Conservation (phyloP, 2,797 vertebrate genomes). For the Zalophus californianus region DNA sequence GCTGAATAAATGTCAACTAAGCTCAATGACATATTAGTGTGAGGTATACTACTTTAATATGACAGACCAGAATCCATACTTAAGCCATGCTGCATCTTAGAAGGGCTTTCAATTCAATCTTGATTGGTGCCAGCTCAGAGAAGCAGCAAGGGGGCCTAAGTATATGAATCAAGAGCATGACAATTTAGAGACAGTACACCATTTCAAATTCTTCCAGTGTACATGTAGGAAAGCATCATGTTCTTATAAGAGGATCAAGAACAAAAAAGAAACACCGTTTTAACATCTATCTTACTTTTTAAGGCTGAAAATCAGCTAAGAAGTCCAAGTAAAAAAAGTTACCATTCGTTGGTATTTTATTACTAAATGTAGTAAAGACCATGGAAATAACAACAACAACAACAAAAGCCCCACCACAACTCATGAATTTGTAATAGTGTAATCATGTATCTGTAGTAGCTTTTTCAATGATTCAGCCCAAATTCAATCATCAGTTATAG, state of each 20-base stretch:
- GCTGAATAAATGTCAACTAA: not conserved
- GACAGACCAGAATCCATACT: not conserved
- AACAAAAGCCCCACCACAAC: not conserved
- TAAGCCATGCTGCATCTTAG: not conserved
- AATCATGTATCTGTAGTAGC: not conserved
- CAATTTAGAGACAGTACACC: not conserved
- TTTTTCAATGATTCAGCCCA: not conserved
- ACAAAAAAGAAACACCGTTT: not conserved
- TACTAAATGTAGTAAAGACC: not conserved
- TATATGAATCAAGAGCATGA: not conserved
- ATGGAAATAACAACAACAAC: not conserved
- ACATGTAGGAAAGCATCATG: not conserved
- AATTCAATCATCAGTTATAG: not conserved
- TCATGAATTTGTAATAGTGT: not conserved
- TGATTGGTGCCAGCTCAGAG: not conserved
- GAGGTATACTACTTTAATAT: not conserved
- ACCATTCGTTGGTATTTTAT: slow-evolving; percentile 25
- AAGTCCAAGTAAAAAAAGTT: not conserved
- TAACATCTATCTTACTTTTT: not conserved
- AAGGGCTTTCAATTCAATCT: not conserved
- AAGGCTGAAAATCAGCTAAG: not conserved
- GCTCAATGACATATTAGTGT: not conserved
- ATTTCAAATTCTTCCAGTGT: not conserved
- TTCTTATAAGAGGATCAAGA: not conserved
- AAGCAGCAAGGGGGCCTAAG: not conserved